Evolutionary conservation across 2,113 vertebrate genomes (phyloP).

Genomic region (Scophthalmus maximus): DNA sequence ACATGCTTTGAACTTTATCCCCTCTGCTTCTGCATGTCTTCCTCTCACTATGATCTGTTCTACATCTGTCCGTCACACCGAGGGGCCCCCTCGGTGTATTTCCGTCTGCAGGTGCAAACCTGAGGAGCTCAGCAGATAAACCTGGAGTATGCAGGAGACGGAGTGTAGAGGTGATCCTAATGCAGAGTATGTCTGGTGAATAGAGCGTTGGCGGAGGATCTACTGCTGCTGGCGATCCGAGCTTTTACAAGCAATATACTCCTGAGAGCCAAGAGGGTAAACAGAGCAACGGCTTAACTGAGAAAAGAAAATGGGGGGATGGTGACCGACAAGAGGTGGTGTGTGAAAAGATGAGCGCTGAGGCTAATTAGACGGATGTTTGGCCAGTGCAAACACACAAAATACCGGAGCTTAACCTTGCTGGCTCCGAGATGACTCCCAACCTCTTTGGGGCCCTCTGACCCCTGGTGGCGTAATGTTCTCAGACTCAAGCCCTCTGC

Average conservation of each 20-base stretch:
- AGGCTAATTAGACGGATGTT: constrained; percentile 41
- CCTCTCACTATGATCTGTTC: constrained; percentile 34
- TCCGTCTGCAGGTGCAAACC: constrained; percentile 58
- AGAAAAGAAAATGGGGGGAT: neutral
- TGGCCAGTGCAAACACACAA: constrained; percentile 48
- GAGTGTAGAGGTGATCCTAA: constrained; percentile 13
- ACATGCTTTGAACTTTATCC: constrained; percentile 13
- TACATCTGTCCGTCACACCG: constrained; percentile 43
- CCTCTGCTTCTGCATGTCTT: neutral
- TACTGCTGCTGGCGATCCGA: constrained; percentile 37
- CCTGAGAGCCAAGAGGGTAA: constrained; percentile 24
- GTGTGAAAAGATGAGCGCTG: constrained; percentile 1
- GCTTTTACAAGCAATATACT: constrained; percentile 22
- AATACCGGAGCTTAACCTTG: constrained; percentile 46
- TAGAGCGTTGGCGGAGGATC: constrained; percentile 38
- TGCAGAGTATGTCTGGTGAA: constrained; percentile 6
- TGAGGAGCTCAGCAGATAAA: constrained; percentile 59
- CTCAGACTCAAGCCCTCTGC: constrained; percentile 5
- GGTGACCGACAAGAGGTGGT: neutral
- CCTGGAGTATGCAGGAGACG: constrained; percentile 9
- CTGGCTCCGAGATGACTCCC: constrained; percentile 21
- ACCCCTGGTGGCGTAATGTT: constrained; percentile 32
- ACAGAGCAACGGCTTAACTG: constrained; percentile 1
- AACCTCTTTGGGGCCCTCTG: constrained; percentile 7
- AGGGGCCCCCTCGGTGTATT: constrained; percentile 33